Percentiles rank a stretch among this genome's conserved stretches.
These are phyloP conservation scores for Furcifer pardalis DNA, from an alignment of 2,797 vertebrate species.

Conservation along the genomic window DNA sequence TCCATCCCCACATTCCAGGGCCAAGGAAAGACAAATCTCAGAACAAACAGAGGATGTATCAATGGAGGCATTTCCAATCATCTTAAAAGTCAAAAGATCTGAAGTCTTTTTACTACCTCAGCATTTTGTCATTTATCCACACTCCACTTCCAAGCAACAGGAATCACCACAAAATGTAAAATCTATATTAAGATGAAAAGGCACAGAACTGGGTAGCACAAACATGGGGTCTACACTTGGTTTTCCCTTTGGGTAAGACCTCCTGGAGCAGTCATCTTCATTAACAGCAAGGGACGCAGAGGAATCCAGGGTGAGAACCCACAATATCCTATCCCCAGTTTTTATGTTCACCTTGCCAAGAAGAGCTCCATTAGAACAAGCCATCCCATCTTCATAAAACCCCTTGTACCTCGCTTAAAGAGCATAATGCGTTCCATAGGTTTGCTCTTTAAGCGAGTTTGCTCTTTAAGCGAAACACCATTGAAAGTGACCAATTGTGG, in stretches of 20 bases:
- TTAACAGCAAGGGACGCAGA: neutral
- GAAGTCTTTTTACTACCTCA: neutral
- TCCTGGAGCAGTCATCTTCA: neutral
- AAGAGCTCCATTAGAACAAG: neutral
- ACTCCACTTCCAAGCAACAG: neutral
- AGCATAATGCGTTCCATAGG: too few species aligned
- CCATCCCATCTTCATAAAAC: neutral
- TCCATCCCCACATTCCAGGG: too few species aligned
- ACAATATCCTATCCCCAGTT: neutral
- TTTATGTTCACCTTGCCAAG: too few species aligned
- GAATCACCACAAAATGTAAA: neutral
- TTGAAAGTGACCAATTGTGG: too few species aligned
- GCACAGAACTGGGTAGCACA: neutral
- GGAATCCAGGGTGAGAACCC: neutral
- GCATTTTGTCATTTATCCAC: neutral
- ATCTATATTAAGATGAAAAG: too few species aligned
- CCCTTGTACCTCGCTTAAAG: too few species aligned
- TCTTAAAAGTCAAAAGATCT: neutral
- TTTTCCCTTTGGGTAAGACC: neutral
- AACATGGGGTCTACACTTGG: too few species aligned
- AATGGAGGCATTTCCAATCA: neutral
- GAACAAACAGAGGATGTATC: neutral
- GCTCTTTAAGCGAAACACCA: too few species aligned
- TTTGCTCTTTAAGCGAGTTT: too few species aligned
- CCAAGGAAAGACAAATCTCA: too few species aligned